phyloP scores from a whole-genome alignment of 2,113 vertebrate species.

The Colinus virginianus region DNA sequence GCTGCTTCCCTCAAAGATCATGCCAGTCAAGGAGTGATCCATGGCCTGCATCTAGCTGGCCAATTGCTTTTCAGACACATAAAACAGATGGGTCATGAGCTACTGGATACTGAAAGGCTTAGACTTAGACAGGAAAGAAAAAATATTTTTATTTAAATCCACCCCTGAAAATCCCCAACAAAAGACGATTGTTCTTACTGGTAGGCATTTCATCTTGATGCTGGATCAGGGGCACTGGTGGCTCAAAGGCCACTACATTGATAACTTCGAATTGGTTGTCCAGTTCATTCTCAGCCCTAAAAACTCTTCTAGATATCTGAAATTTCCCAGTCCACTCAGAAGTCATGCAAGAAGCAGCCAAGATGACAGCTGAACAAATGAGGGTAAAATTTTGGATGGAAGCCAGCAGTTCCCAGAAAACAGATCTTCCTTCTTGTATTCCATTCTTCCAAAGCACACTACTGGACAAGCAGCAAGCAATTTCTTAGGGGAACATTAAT shows the following conservation, averaged over 20 bases:
- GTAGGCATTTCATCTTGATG: background rate
- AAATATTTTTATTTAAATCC: background rate
- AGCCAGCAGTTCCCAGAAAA: conserved; percentile 11
- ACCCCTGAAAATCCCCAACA: background rate
- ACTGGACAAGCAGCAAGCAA: background rate
- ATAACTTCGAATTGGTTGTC: background rate
- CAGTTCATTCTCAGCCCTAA: background rate
- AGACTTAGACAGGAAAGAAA: background rate
- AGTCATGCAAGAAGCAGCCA: background rate
- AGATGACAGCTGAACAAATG: background rate
- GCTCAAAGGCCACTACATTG: background rate
- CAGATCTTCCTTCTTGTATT: background rate
- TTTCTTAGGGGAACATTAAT: background rate
- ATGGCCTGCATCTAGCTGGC: background rate
- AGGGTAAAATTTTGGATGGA: background rate
- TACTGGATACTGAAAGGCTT: background rate
- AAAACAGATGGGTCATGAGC: background rate
- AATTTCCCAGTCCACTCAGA: background rate
- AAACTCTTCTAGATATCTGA: background rate
- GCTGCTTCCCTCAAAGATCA: background rate
- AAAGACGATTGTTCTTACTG: background rate
- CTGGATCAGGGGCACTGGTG: background rate
- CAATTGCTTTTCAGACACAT: background rate
- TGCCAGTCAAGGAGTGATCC: background rate
- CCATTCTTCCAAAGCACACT: background rate